Evolutionary conservation across 2,797 vertebrate genomes (phyloP).

Genomic region (Hipposideros larvatus): DNA sequence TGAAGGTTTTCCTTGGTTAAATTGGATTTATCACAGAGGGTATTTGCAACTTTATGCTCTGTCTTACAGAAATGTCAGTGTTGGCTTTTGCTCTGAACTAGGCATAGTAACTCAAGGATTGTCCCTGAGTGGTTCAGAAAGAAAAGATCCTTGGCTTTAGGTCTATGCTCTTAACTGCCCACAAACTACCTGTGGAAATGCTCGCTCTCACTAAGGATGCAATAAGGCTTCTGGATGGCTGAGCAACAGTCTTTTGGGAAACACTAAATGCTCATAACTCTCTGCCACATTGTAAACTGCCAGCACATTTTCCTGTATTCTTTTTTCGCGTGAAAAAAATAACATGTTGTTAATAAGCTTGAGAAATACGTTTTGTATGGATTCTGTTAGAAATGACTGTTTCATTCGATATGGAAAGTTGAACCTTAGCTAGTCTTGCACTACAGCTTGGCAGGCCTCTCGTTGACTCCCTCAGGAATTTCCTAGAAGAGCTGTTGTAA

Average conservation of each 20-base stretch:
- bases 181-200: neutral
- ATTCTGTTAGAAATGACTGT: conserved; percentile 75
- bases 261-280: conserved; percentile 4
- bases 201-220: conserved; percentile 28
- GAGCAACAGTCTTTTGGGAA: neutral
- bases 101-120: conserved; percentile 4
- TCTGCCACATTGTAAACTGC: conserved; percentile 32
- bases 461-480: conserved; percentile 75
- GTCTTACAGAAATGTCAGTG: conserved; percentile 78
- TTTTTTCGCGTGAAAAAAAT: conserved; percentile 44
- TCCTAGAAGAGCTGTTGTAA: conserved; percentile 79
- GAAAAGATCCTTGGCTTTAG: neutral
- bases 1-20: conserved; percentile 86
- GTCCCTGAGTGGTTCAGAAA: conserved; percentile 33
- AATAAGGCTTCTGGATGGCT: neutral
- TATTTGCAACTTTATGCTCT: conserved; percentile 82
- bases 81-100: conserved; percentile 71
- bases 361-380: conserved; percentile 72
- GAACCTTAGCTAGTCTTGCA: conserved; percentile 73
- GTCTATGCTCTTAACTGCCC: neutral
- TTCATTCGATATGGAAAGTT: conserved; percentile 70
- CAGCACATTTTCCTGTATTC: conserved; percentile 55
- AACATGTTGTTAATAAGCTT: conserved; percentile 69
- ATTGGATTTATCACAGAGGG: conserved; percentile 76
- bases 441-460: conserved; percentile 77